These are phyloP conservation scores for Pararge aegeria DNA, from an alignment of 1,140 invertebrate genomes.

Conservation along the genomic window DNA sequence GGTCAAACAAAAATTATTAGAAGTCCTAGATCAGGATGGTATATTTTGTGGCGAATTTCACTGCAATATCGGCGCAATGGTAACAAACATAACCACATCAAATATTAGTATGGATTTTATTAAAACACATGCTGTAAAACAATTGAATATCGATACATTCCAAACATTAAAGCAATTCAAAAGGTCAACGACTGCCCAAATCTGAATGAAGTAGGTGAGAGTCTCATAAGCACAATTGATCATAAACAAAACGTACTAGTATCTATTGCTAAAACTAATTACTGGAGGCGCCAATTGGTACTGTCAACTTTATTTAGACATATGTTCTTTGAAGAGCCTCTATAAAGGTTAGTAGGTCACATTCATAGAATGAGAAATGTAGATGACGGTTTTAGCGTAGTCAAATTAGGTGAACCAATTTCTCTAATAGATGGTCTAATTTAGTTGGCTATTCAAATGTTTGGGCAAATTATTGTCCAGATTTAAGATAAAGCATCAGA, in stretches of 20 bases:
- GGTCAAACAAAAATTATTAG: too few species aligned
- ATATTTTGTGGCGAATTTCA: too few species aligned
- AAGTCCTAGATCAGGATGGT: too few species aligned
- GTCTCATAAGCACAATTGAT: conserved; percentile 34
- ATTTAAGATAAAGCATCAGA: not conserved
- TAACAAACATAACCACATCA: too few species aligned
- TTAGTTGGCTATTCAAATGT: not conserved
- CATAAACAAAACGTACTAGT: conserved; percentile 32
- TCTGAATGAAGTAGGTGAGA: conserved; percentile 39
- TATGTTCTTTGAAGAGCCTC: conserved; percentile 36
- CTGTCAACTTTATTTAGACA: conserved; percentile 66
- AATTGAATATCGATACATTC: conserved; percentile 18
- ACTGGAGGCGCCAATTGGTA: conserved; percentile 48
- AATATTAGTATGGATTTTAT: not conserved
- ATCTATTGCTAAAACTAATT: conserved; percentile 62
- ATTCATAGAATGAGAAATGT: conserved; percentile 26
- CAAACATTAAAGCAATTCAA: conserved; percentile 21
- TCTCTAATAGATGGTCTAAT: conserved; percentile 15
- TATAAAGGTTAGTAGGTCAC: conserved; percentile 51
- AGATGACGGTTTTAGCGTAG: conserved; percentile 4
- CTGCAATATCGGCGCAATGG: too few species aligned
- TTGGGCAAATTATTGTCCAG: not conserved
- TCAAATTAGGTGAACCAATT: conserved; percentile 32
- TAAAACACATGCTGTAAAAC: not conserved
- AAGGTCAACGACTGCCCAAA: conserved; percentile 35